A percentile compares a stretch with the other conserved stretches of the same genome.
Evolutionary conservation across 2,113 vertebrate species (phyloP).

Genomic region (Aspidoscelis tigris): DNA sequence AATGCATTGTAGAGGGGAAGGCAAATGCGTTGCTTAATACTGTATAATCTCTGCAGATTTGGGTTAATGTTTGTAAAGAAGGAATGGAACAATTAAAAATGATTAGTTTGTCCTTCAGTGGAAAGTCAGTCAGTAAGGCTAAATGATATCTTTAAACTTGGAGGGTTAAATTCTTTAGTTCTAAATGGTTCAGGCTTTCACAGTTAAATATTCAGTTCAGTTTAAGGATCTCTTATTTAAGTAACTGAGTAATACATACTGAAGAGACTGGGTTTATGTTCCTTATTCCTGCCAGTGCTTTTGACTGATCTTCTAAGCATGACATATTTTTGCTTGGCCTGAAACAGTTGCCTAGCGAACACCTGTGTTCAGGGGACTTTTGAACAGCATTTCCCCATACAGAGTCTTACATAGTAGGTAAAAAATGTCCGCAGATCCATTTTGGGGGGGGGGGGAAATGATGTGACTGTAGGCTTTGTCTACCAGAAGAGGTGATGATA

Average conservation of each 20-base stretch:
- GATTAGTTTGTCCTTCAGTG: neutral
- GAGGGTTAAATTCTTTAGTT: neutral
- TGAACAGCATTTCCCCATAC: neutral
- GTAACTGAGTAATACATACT: neutral
- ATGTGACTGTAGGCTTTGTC: no score
- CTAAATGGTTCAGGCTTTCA: neutral
- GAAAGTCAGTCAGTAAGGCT: neutral
- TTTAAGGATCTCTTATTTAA: no score
- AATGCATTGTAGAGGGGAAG: neutral
- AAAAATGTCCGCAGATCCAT: no score
- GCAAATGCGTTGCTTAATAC: neutral
- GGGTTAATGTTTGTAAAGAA: neutral
- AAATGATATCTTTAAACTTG: neutral
- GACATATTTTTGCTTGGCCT: neutral
- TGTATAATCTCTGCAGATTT: neutral
- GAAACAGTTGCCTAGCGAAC: neutral
- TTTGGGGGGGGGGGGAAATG: no score
- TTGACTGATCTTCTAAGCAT: slow-evolving; percentile 39
- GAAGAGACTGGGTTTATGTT: slow-evolving; percentile 12
- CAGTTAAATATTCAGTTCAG: no score
- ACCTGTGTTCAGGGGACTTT: neutral
- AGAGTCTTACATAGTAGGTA: no score
- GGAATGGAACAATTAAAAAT: neutral
- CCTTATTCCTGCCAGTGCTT: slow-evolving; percentile 25
- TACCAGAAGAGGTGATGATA: no score